phyloP scores from a whole-genome alignment of 2,797 vertebrate genomes.

The Poeciliopsis presidionis region DNA sequence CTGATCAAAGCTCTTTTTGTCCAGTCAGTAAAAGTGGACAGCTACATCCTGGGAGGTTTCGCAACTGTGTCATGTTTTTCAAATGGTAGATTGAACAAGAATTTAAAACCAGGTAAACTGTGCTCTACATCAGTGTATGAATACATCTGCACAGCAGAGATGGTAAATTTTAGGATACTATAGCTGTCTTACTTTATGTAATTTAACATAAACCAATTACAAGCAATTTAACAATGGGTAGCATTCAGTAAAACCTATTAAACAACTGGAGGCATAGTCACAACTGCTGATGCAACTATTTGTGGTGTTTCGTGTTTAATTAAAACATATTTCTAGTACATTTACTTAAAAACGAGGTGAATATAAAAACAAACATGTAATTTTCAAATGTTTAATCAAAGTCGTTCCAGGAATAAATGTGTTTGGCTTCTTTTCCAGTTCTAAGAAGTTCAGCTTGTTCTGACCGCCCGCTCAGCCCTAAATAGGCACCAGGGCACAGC shows the following conservation, averaged over 20 bases:
- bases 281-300: not conserved
- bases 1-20: not conserved
- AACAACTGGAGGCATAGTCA: not conserved
- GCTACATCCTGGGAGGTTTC: not conserved
- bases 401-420: not conserved
- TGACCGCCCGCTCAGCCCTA: conserved; percentile 14
- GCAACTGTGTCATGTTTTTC: not conserved
- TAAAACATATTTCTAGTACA: not conserved
- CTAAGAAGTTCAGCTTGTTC: conserved; percentile 6
- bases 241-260: not conserved
- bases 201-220: not conserved
- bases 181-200: not conserved
- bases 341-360: not conserved
- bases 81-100: not conserved
- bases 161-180: not conserved
- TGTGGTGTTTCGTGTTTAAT: not conserved
- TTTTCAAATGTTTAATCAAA: not conserved
- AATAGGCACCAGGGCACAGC: conserved; percentile 20
- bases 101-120: not conserved
- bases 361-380: not conserved
- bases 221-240: too few species aligned
- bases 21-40: not conserved
- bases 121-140: not conserved
- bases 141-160: not conserved
- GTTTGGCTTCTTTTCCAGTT: not conserved